phyloP scores from a whole-genome alignment of 2,888 invertebrate species.

The Pherbina coryleti region DNA sequence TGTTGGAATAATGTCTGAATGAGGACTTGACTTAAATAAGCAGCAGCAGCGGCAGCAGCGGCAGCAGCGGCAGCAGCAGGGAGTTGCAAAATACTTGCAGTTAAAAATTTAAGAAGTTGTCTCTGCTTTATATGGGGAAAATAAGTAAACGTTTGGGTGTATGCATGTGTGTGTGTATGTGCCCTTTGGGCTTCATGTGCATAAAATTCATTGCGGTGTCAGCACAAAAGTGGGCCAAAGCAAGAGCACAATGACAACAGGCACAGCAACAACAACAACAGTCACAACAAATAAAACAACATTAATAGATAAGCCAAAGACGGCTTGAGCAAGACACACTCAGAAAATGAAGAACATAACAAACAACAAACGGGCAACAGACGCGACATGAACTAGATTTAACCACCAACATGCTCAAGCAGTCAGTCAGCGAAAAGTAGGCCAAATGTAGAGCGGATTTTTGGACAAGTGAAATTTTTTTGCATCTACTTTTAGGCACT shows the following conservation, averaged over 20 bases:
- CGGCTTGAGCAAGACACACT: neutral
- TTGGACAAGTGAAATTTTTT: conserved; percentile 25
- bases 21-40: neutral
- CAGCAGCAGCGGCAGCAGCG: neutral
- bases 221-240: conserved; percentile 49
- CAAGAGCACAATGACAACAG: conserved; percentile 37
- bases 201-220: conserved; percentile 5
- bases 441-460: conserved; percentile 39
- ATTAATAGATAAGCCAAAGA: neutral
- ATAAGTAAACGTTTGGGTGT: neutral
- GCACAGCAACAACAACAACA: conserved; percentile 13
- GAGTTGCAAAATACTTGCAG: neutral
- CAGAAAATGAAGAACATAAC: neutral
- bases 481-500: conserved; percentile 31
- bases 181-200: neutral
- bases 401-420: neutral
- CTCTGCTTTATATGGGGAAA: neutral
- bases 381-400: conserved; percentile 36
- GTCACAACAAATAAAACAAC: conserved; percentile 20
- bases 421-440: conserved; percentile 37
- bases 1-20: neutral
- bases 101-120: neutral
- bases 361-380: neutral
- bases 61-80: neutral
- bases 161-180: neutral